Evolutionary conservation across 1,140 invertebrate species (phyloP).

Genomic region (Apis dorsata): DNA sequence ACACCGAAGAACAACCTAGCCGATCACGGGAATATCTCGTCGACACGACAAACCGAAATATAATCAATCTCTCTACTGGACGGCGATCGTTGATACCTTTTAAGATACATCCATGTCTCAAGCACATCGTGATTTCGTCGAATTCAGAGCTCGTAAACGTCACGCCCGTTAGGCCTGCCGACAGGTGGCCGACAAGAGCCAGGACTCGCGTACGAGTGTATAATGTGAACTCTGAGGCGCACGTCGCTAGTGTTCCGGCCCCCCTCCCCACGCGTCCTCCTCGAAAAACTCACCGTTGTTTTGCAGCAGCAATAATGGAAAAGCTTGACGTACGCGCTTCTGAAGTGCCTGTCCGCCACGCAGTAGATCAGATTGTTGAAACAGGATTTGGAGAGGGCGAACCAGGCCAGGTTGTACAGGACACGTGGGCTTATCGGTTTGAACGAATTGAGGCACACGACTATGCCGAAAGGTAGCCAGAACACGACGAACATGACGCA

Average conservation of each 20-base stretch:
- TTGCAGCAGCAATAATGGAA: slow-evolving; percentile 93
- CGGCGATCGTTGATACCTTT: slow-evolving; percentile 46
- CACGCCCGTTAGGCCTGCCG: slow-evolving; percentile 77
- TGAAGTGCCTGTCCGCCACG: slow-evolving; percentile 84
- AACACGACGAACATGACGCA: slow-evolving; percentile 84
- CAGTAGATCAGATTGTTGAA: slow-evolving; percentile 86
- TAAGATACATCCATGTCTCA: slow-evolving; percentile 1
- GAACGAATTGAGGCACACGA: slow-evolving; percentile 80
- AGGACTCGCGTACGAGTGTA: slow-evolving; percentile 86
- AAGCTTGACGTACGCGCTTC: slow-evolving; percentile 88
- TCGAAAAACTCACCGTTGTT: slow-evolving; percentile 86
- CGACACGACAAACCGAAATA: not conserved
- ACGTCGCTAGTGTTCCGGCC: slow-evolving; percentile 84
- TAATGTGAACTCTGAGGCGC: slow-evolving; percentile 85
- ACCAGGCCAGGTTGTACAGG: slow-evolving; percentile 85
- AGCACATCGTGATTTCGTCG: not conserved
- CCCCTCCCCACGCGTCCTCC: slow-evolving; percentile 82
- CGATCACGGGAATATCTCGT: not conserved
- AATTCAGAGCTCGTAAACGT: slow-evolving; percentile 82
- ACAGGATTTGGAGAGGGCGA: slow-evolving; percentile 86
- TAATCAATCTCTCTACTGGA: slow-evolving; percentile 38
- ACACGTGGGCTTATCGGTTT: slow-evolving; percentile 78
- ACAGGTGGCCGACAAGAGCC: slow-evolving; percentile 75
- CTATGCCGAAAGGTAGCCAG: slow-evolving; percentile 86
- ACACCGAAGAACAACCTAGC: not conserved